Percentiles rank a stretch among this genome's conserved stretches.
Evolutionary conservation across 2,113 vertebrate species (phyloP).

Genomic region (Butastur rufipennis): DNA sequence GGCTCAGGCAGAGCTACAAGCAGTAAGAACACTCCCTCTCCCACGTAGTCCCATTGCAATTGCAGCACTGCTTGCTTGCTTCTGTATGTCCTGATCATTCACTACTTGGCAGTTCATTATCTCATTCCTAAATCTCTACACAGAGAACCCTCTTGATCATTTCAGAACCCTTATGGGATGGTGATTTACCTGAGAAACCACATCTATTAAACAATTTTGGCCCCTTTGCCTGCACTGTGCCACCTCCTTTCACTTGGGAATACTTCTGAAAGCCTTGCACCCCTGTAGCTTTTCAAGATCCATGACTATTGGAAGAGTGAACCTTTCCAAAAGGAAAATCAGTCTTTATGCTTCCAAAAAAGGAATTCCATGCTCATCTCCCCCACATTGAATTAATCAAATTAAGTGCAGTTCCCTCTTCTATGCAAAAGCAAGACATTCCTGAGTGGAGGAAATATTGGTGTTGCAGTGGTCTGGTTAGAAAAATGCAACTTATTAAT

Average conservation of each 20-base stretch:
- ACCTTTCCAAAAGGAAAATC: background rate
- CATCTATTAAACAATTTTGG: background rate
- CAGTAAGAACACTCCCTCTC: background rate
- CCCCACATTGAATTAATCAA: background rate
- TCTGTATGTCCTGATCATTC: background rate
- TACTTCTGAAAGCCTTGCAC: background rate
- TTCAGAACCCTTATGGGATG: background rate
- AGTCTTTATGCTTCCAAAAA: background rate
- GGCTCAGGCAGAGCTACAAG: background rate
- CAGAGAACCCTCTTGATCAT: background rate
- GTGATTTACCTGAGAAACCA: background rate
- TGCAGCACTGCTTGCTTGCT: background rate
- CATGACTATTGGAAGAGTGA: background rate
- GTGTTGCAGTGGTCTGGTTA: background rate
- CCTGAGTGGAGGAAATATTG: background rate
- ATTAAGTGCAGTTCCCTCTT: background rate
- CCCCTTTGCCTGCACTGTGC: background rate
- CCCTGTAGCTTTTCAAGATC: background rate
- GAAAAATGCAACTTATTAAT: background rate
- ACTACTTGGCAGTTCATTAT: background rate
- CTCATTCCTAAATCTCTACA: background rate
- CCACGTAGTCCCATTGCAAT: accelerated
- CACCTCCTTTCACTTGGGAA: background rate
- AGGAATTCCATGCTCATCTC: background rate
- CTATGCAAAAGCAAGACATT: background rate